Conservation (phyloP, 35 echinoderm and acorn worm genomes). For the Amphiura filiformis region DNA sequence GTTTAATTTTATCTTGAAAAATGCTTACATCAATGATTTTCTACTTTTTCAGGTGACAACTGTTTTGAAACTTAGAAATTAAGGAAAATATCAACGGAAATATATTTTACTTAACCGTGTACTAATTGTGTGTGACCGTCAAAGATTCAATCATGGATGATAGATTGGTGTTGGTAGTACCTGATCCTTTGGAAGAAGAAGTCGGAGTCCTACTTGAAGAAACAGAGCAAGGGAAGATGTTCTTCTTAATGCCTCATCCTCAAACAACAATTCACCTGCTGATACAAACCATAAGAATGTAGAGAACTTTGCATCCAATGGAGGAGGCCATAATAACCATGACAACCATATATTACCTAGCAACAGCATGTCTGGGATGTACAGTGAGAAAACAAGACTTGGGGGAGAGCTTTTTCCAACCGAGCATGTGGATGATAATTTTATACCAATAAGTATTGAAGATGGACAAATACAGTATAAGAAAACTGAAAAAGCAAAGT, state of each 20-base stretch:
- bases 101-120: too few species aligned
- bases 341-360: not conserved
- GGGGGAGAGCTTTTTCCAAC: not conserved
- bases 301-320: too few species aligned
- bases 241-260: not conserved
- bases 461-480: constrained; percentile 2
- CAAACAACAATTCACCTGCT: not conserved
- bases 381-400: not conserved
- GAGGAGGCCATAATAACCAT: not conserved
- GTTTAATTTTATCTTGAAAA: too few species aligned
- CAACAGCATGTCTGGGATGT: not conserved
- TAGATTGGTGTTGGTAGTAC: not conserved
- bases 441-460: not conserved
- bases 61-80: too few species aligned
- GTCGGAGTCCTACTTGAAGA: not conserved
- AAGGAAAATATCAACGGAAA: too few species aligned
- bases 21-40: too few species aligned
- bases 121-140: too few species aligned
- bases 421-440: not conserved
- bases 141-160: not conserved
- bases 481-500: not conserved
- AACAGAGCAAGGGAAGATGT: not conserved
- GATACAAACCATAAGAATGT: not conserved
- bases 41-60: too few species aligned
- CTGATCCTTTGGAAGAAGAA: not conserved